Evolutionary conservation across 2,797 vertebrate genomes (phyloP).

Genomic region (Staurois parvus): DNA sequence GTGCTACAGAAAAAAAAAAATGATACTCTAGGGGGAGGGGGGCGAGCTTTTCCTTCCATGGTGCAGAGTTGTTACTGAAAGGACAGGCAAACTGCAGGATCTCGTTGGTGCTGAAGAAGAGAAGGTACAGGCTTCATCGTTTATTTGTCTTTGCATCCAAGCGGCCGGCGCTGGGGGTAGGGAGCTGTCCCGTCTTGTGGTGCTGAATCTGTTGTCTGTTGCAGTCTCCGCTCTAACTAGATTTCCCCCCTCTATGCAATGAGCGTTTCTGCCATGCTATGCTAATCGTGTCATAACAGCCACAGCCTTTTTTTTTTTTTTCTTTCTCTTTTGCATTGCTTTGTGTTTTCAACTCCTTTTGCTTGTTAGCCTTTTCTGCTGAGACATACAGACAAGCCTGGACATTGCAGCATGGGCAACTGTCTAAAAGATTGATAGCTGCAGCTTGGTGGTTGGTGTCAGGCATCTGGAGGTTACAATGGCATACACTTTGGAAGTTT

Average conservation of each 20-base stretch:
- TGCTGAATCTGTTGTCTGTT: slow-evolving; percentile 42
- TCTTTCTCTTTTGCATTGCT: neutral
- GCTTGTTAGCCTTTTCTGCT: slow-evolving; percentile 5
- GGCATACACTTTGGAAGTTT: slow-evolving; percentile 42
- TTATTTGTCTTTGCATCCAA: slow-evolving; percentile 33
- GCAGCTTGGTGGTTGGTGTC: slow-evolving; percentile 6
- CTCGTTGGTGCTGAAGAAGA: slow-evolving; percentile 18
- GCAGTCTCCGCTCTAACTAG: neutral
- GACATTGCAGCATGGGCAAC: slow-evolving; percentile 51
- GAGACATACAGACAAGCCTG: neutral
- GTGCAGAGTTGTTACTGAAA: slow-evolving; percentile 61
- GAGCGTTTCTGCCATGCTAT: slow-evolving; percentile 5
- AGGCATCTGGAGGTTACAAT: neutral
- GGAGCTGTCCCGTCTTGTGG: slow-evolving; percentile 57
- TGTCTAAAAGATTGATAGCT: slow-evolving; percentile 45
- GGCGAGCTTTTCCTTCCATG: slow-evolving; percentile 57
- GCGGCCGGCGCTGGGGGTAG: neutral
- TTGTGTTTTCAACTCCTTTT: neutral
- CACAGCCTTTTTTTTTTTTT: neutral
- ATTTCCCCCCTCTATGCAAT: neutral
- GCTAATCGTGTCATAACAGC: neutral
- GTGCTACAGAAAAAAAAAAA: slow-evolving; percentile 63
- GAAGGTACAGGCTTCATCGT: slow-evolving; percentile 36
- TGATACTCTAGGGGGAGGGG: slow-evolving; percentile 59
- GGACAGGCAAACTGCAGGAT: slow-evolving; percentile 56